Evolutionary conservation across 1,140 invertebrate species (phyloP), one percentile per base, ranked within the genome.

Genomic region (Musca vetustissima): DNA sequence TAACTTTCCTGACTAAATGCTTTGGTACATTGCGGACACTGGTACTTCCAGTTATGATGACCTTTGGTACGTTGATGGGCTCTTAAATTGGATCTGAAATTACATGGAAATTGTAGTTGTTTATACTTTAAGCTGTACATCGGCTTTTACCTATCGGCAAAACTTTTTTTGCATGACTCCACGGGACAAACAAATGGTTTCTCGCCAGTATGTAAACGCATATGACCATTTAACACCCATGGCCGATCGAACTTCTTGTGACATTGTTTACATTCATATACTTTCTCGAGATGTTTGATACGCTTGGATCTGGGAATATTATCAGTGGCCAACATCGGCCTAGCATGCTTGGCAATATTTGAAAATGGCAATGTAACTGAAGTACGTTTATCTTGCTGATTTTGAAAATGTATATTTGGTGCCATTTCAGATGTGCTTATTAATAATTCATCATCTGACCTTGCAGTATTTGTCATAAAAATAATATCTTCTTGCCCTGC

Each of bases 1-100:
- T 92, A 93, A 13, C 89, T 85, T 65, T 87, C 85, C 80, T 92
- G 90, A 21, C 90, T 91, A 78, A 93, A 93, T 14, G 90, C 88
- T 73, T 92, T 90, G 49, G 86, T 87, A 72, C 89, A 91, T 61
- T 86, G 85, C 1, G 83, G 75, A 73, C 90, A 91, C 13, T 86
- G 84, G 87, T 88, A 89, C 69, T 87, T 79, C 90, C 89, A 91
- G 28, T 86, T 76, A 79, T 91, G 90, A 76, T 91, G 90, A 25
- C 87, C 87, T 69, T 88, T 85, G 2, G 89, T 88, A 67, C 89
- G 86, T 76, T 90, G 89, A 83, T 91, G 90, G 0, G 90, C 89
- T 64, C 89, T 83, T 13, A 91, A 80, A 80, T 91, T 91, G 0
- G 89, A 91, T 64, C 90, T 91, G 71, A 6, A 69, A 68, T 69